A percentile compares a stretch with the other conserved stretches of the same genome.
Conservation (phyloP, 2,797 vertebrate species). For the Knipowitschia caucasica region DNA sequence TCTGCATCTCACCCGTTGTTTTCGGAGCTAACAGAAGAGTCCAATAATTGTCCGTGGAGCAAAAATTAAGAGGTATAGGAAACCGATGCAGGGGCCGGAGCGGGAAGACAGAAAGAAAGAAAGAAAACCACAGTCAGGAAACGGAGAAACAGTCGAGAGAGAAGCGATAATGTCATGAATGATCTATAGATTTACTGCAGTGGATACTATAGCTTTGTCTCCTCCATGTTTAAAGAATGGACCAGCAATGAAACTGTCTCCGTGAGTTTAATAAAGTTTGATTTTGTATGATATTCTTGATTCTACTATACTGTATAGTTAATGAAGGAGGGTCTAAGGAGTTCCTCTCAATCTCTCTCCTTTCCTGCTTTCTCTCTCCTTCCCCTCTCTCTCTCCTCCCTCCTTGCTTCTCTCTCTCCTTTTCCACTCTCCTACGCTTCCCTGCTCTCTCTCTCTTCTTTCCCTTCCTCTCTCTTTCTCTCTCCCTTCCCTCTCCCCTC, state of each 20-base stretch:
- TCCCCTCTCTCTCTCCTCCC: background rate
- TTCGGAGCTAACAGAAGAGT: background rate
- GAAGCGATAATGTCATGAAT: background rate
- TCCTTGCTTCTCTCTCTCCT: background rate
- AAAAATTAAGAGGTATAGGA: background rate
- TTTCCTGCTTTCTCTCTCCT: background rate
- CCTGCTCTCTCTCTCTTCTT: background rate
- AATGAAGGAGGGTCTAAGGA: too few relatives aligned
- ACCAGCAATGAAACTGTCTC: too few relatives aligned
- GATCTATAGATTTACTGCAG: background rate
- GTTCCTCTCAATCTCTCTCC: background rate
- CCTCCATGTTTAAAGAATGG: background rate
- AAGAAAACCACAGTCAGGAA: constrained; percentile 1
- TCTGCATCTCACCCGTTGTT: background rate
- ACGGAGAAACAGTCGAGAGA: background rate
- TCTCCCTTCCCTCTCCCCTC: background rate
- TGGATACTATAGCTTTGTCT: background rate
- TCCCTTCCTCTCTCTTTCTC: too few relatives aligned
- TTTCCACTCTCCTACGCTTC: background rate
- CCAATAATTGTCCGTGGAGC: background rate
- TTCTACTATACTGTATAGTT: too few relatives aligned
- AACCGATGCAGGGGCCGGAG: background rate
- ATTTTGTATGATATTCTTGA: too few relatives aligned
- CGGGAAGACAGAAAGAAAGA: background rate
- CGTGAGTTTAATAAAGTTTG: too few relatives aligned